phyloP scores from a whole-genome alignment of 2,797 vertebrate genomes.

The Cichlasoma orientale region DNA sequence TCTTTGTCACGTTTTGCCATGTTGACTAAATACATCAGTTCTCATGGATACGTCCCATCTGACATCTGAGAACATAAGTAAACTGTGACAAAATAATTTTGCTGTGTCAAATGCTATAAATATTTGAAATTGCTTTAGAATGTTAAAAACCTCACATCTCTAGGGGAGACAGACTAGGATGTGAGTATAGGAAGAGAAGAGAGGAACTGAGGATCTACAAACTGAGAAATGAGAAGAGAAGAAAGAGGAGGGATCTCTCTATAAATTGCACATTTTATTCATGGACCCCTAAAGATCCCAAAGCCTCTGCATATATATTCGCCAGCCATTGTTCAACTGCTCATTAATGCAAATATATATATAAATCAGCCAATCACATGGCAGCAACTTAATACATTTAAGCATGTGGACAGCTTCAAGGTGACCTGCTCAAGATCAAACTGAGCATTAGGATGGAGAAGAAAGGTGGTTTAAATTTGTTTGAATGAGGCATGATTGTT shows the following conservation, averaged over 20 bases:
- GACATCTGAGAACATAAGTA: no score
- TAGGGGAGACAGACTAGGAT: background rate
- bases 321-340: no score
- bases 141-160: background rate
- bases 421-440: no score
- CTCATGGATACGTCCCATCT: no score
- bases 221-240: background rate
- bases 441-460: no score
- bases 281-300: background rate
- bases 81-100: no score
- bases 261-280: background rate
- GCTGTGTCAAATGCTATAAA: background rate
- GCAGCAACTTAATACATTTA: no score
- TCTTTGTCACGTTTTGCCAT: no score
- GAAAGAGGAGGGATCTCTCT: background rate
- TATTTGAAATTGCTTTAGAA: background rate
- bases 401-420: no score
- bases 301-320: no score
- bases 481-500: background rate
- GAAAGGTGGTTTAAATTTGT: background rate
- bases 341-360: no score
- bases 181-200: background rate
- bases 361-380: no score
- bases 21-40: background rate
- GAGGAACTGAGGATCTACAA: background rate